Percentiles rank a stretch among this genome's conserved stretches.
phyloP scores from a whole-genome alignment of 2,888 invertebrate genomes.

The Lithophane socia region DNA sequence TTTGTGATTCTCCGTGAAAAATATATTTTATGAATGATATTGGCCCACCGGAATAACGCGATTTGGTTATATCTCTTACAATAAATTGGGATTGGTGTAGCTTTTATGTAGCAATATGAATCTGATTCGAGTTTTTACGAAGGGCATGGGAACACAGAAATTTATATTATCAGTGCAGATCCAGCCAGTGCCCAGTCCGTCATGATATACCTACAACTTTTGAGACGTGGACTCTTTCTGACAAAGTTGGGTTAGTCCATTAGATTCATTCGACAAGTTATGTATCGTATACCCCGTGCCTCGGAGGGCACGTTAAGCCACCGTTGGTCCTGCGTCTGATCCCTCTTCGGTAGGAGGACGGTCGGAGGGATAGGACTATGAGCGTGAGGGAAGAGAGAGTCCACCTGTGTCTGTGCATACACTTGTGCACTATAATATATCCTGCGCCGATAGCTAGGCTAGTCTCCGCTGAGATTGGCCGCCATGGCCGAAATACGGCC shows the following conservation, averaged over 20 bases:
- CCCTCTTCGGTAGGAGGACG: too few relatives aligned
- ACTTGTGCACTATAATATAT: too few relatives aligned
- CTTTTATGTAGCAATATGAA: conserved; percentile 48
- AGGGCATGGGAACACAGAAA: conserved; percentile 9
- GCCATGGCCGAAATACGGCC: too few relatives aligned
- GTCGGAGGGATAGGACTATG: too few relatives aligned
- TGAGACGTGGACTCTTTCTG: background rate
- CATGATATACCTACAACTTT: background rate
- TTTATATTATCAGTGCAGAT: conserved; percentile 41
- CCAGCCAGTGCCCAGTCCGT: background rate
- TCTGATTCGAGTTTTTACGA: conserved; percentile 46
- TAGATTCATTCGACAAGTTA: background rate
- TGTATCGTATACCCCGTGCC: background rate
- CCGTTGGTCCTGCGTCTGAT: too few relatives aligned
- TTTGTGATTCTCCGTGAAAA: conserved; percentile 36
- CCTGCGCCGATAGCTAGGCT: too few relatives aligned
- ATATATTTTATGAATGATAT: conserved; percentile 49
- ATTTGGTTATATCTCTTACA: conserved; percentile 53
- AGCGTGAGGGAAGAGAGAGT: too few relatives aligned
- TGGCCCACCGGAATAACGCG: conserved; percentile 42
- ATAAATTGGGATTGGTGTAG: conserved; percentile 57
- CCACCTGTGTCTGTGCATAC: too few relatives aligned
- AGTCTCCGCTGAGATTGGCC: too few relatives aligned
- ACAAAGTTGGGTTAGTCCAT: background rate
- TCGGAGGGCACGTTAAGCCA: too few relatives aligned